A percentile compares a stretch with the other conserved stretches of the same genome.
Conservation (phyloP, 2,888 invertebrate species). For the Ophion ellenae region DNA sequence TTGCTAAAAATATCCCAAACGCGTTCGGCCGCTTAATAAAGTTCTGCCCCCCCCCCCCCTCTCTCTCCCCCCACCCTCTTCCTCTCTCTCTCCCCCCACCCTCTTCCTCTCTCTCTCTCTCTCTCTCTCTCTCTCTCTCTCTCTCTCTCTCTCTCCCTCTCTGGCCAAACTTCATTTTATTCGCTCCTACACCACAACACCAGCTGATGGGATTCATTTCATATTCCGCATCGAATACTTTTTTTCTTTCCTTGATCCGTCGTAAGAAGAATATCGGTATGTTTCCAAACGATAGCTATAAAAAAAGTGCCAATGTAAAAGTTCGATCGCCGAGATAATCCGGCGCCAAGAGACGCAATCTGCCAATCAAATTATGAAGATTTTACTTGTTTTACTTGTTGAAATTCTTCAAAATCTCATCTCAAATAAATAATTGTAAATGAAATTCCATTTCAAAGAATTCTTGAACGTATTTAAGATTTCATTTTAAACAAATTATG, state of each 20-base stretch:
- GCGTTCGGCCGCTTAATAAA: conserved; percentile 58
- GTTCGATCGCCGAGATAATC: no score
- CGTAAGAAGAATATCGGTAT: neutral
- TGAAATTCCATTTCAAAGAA: neutral
- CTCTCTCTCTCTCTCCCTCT: conserved; percentile 15
- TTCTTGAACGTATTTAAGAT: neutral
- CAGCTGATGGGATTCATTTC: conserved; percentile 49
- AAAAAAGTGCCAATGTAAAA: neutral
- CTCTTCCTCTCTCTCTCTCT: conserved; percentile 6
- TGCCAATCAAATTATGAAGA: no score
- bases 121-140: neutral
- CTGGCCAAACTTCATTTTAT: conserved; percentile 14
- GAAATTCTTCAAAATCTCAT: no score
- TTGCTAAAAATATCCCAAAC: conserved; percentile 61
- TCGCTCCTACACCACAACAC: conserved; percentile 15
- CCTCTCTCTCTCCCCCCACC: conserved; percentile 17
- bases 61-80: conserved; percentile 1
- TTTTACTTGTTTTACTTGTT: no score
- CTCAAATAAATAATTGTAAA: neutral
- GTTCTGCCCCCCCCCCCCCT: neutral
- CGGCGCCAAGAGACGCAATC: neutral
- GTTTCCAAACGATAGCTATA: neutral
- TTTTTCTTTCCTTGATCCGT: neutral
- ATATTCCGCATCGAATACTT: conserved; percentile 7
- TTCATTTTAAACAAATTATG: no score